These are phyloP conservation scores for Epinotia bilunana DNA, from an alignment of 2,888 invertebrate genomes.

Conservation along the genomic window DNA sequence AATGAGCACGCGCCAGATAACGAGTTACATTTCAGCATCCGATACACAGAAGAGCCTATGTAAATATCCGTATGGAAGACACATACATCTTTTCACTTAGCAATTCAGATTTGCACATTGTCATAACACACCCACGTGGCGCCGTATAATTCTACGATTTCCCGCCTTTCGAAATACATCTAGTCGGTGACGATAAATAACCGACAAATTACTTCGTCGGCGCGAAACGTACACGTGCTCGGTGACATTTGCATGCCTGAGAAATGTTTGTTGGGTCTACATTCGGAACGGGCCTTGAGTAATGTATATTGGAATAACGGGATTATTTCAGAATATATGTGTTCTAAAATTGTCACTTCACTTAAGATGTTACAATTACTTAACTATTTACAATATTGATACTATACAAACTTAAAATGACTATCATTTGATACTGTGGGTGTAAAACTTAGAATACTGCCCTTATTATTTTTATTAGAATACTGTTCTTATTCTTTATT, in stretches of 20 bases:
- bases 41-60: slow-evolving; percentile 12
- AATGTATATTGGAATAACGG: slow-evolving; percentile 45
- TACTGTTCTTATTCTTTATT: no score
- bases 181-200: slow-evolving; percentile 74
- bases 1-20: slow-evolving; percentile 42
- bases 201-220: slow-evolving; percentile 76
- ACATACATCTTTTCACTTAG: slow-evolving; percentile 55
- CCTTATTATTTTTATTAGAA: no score
- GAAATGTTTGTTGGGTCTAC: slow-evolving; percentile 65
- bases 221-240: slow-evolving; percentile 66
- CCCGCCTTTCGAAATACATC: slow-evolving; percentile 76
- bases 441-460: no score
- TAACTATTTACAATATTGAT: not conserved
- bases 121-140: slow-evolving; percentile 76
- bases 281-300: slow-evolving; percentile 45
- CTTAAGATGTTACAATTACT: not conserved
- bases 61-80: slow-evolving; percentile 32
- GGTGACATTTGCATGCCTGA: slow-evolving; percentile 77
- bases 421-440: not conserved
- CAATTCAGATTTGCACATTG: slow-evolving; percentile 74
- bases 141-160: slow-evolving; percentile 79
- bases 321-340: slow-evolving; percentile 27
- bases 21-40: slow-evolving; percentile 19
- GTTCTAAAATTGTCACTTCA: slow-evolving; percentile 14
- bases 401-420: not conserved